Percentiles rank a stretch among this genome's conserved stretches.
These are phyloP conservation scores for Zaprionus bogoriensis DNA, from an alignment of 2,888 invertebrate species.

Conservation along the genomic window DNA sequence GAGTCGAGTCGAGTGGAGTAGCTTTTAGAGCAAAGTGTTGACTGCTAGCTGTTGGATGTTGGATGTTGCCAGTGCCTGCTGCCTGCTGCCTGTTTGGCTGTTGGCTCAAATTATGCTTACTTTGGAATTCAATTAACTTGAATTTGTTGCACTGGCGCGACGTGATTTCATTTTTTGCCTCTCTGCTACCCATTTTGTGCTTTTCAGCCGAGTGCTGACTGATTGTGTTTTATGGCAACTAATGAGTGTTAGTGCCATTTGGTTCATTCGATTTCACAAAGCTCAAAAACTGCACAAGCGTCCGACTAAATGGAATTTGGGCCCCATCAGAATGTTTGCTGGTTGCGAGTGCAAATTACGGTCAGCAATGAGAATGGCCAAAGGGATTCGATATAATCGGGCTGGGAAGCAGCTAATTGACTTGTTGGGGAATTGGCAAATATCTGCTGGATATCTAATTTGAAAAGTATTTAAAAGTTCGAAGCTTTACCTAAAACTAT, in stretches of 20 bases:
- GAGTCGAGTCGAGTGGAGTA: constrained; percentile 10
- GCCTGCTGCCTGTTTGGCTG: constrained; percentile 36
- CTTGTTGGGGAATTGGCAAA: neutral
- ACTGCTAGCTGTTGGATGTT: constrained; percentile 8
- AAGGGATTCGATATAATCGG: neutral
- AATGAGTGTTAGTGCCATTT: constrained; percentile 61
- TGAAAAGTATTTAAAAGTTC: no score
- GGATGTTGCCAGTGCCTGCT: constrained; percentile 13
- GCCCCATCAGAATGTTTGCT: constrained; percentile 13
- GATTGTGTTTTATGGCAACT: constrained; percentile 72
- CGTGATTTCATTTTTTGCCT: constrained; percentile 73
- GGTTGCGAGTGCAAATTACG: constrained; percentile 1
- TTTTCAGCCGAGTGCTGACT: constrained; percentile 20
- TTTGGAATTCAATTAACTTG: constrained; percentile 81
- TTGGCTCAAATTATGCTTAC: constrained; percentile 74
- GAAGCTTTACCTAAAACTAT: no score
- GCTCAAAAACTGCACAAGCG: neutral
- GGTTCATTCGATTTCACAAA: constrained; percentile 47
- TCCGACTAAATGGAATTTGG: constrained; percentile 24
- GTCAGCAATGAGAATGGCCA: neutral
- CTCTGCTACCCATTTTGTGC: constrained; percentile 14
- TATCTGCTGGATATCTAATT: no score
- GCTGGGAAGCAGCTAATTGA: neutral
- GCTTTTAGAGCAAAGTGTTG: constrained; percentile 65
- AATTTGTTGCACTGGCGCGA: constrained; percentile 81